Percentiles rank a stretch among this genome's conserved stretches.
Evolutionary conservation across 53 echinoderm and acorn worm species (phyloP).

Genomic region (Echinarachnius parma): DNA sequence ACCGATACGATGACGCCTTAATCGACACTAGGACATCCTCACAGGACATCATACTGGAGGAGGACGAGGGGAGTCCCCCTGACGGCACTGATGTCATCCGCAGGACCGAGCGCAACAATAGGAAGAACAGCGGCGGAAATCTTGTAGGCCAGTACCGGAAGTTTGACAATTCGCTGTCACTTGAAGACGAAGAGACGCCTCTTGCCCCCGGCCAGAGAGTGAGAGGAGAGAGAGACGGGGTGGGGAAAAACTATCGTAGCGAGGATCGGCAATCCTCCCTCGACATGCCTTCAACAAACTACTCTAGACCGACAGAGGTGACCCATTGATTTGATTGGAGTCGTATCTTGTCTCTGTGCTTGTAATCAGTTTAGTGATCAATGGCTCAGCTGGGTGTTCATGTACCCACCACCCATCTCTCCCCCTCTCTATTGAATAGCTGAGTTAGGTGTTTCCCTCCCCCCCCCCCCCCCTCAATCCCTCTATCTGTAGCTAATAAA

Average conservation of each 20-base stretch:
- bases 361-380: neutral
- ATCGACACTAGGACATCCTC: conserved; percentile 25
- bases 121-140: conserved; percentile 36
- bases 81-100: conserved; percentile 35
- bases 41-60: conserved; percentile 41
- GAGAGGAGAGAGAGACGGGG: conserved; percentile 37
- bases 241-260: conserved; percentile 20
- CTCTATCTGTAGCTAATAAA: too few species aligned
- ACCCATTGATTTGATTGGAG: too few species aligned
- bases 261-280: conserved; percentile 20
- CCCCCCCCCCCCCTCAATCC: too few species aligned
- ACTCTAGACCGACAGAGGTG: conserved; percentile 44
- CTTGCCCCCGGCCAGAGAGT: conserved; percentile 32
- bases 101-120: conserved; percentile 33
- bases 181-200: conserved; percentile 22
- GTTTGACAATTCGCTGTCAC: conserved; percentile 27
- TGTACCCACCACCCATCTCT: too few species aligned
- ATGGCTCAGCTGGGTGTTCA: too few species aligned
- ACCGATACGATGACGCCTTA: conserved; percentile 42
- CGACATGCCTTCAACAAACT: conserved; percentile 27
- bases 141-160: conserved; percentile 43
- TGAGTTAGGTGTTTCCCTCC: too few species aligned
- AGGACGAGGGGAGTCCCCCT: conserved; percentile 18
- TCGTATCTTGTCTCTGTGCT: neutral
- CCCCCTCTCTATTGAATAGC: too few species aligned